Percentiles rank a stretch among this genome's conserved stretches.
phyloP scores from a whole-genome alignment of 2,113 vertebrate species.

The Brachypteracias leptosomus region DNA sequence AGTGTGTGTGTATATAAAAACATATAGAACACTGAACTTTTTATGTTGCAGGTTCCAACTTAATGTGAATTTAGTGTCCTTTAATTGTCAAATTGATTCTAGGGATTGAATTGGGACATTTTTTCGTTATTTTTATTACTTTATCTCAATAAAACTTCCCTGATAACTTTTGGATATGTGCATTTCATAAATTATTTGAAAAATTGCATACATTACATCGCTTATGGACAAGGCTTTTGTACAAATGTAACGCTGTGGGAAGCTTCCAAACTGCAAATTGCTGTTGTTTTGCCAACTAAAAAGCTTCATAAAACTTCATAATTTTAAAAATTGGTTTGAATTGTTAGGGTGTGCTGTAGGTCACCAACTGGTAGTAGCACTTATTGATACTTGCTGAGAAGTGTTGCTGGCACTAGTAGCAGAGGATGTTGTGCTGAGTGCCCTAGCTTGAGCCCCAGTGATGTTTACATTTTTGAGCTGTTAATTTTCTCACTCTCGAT shows the following conservation, averaged over 20 bases:
- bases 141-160: background rate
- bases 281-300: background rate
- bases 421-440: background rate
- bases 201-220: background rate
- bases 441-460: background rate
- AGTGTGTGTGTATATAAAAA: background rate
- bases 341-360: background rate
- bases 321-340: background rate
- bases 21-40: background rate
- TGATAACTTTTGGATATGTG: background rate
- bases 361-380: background rate
- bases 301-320: accelerated
- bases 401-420: background rate
- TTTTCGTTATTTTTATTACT: background rate
- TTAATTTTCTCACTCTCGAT: background rate
- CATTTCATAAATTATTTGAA: background rate
- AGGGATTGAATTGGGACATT: background rate
- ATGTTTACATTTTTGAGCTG: background rate
- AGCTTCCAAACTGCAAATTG: background rate
- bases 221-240: background rate
- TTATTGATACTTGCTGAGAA: background rate
- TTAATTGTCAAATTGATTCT: background rate
- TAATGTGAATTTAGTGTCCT: background rate
- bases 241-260: background rate
- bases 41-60: background rate